Percentiles rank a stretch among this genome's conserved stretches.
These are phyloP conservation scores for Troides oblongomaculatus DNA, from an alignment of 2,888 invertebrate species.

Conservation along the genomic window DNA sequence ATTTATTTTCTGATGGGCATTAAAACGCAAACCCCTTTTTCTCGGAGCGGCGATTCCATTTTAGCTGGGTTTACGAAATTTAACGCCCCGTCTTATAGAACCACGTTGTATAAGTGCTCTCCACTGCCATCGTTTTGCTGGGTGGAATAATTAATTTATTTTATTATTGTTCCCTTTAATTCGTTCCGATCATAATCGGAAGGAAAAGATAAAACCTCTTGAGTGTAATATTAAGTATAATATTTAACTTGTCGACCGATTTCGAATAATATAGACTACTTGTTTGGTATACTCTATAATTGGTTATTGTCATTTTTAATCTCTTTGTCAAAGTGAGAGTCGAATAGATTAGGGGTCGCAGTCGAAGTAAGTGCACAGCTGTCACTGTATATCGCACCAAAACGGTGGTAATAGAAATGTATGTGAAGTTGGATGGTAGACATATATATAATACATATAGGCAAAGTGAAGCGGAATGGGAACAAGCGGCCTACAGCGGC, in stretches of 20 bases:
- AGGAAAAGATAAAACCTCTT: slow-evolving; percentile 45
- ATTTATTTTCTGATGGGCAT: slow-evolving; percentile 79
- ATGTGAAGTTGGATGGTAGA: too few relatives aligned
- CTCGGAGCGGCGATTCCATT: slow-evolving; percentile 73
- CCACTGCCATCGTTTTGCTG: slow-evolving; percentile 39
- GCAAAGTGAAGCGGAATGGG: too few relatives aligned
- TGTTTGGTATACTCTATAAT: too few relatives aligned
- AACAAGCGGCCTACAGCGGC: too few relatives aligned
- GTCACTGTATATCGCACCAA: too few relatives aligned
- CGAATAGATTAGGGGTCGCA: too few relatives aligned
- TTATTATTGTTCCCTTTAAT: slow-evolving; percentile 68
- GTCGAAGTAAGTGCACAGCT: too few relatives aligned
- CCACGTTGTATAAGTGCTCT: slow-evolving; percentile 56
- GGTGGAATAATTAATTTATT: slow-evolving; percentile 75
- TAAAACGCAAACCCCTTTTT: slow-evolving; percentile 78
- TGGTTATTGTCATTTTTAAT: too few relatives aligned
- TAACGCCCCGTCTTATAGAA: slow-evolving; percentile 66
- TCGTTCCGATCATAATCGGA: slow-evolving; percentile 63
- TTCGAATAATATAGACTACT: not conserved
- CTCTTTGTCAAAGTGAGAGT: too few relatives aligned
- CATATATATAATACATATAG: too few relatives aligned
- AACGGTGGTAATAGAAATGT: too few relatives aligned
- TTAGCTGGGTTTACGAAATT: slow-evolving; percentile 78
- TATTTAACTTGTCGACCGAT: not conserved
- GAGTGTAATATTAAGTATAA: slow-evolving; percentile 25